Evolutionary conservation across 1,140 invertebrate species (phyloP), one percentile per base, ranked within the genome.

Genomic region (Brachionus calyciflorus): DNA sequence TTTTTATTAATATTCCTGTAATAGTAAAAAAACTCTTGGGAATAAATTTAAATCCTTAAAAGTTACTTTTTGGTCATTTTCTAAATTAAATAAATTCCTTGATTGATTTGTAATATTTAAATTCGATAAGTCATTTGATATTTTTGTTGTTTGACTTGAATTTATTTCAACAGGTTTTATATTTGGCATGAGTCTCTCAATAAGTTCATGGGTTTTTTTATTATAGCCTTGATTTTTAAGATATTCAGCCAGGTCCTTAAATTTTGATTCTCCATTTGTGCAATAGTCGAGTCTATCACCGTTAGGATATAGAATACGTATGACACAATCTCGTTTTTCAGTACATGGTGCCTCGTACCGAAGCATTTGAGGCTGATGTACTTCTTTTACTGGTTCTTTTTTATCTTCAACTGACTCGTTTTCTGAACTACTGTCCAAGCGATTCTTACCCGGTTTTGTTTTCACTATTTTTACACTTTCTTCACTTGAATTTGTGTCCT

Each of bases 11-110:
- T 28, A 30, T 19, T 73, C 69, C 14, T 73, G 69, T 55, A 73
- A 26, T 40, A 73, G 19, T 19, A 73, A 40, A 73, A 73, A 73
- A 21, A 73, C 69, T 53, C 69, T 30, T 55, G 69, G 69, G 30
- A 73, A 73, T 33, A 73, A 24, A 73, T 73, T 73, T 3, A 73
- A 14, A 21, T 73, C 69, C 40, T 51, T 73, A 10, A 73, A 55
- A 7, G 17, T 51, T 19, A 19, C 6, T 40, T 51, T 51, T 30
- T 41, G 10, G 12, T 65, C 40, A 65, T 65, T 65, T 41, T 46
- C 60, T 26, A 46, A 26, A 21, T 41, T 65, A 65, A 65, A 44
- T 44, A 65, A 44, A 41, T 65, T 65, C 17, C 60, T 65, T 2
- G 60, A 65, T 44, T 65, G 60, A 26, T 65, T 65, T 21, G 60